Evolutionary conservation across 2,888 invertebrate genomes (phyloP), one percentile per base, ranked within the genome.

Genomic region (Clunio marinus): DNA sequence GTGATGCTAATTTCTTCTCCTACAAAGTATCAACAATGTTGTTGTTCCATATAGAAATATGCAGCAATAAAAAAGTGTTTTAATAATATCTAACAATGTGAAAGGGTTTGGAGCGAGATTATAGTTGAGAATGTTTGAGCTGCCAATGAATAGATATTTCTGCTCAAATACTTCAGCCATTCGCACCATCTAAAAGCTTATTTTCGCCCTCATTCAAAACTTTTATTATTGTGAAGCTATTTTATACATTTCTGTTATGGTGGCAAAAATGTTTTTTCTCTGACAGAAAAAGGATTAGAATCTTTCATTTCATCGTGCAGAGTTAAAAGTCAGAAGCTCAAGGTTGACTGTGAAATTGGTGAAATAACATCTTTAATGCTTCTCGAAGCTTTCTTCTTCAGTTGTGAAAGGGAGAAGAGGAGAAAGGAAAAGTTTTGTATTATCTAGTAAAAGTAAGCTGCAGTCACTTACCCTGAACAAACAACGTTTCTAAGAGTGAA

Each of bases 301-400:
- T 57, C 57, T 27, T 51, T 51, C 57, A 4, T 57, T 25, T 5
- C 57, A 27, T 57, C 57, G n/a, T n/a, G 57, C 25, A 27, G 4
- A n/a, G n/a, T 25, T 24, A 27, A 57, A 15, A 57, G 57, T 57
- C 57, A 57, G 57, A 51, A 57, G 57, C 57, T 57, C 57, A 57
- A 57, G 57, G 57, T 57, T 57, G 55, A 22, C 25, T 57, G 25
- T 57, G 57, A 57, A 27, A 57, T 57, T 57, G 57, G 57, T 57
- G 15, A 27, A 57, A 25, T 57, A 27, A 57, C 57, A 57, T 57
- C 27, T 27, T 25, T 57, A 57, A 57, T 57, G 57, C 57, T 25
- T 25, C 25, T 57, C 57, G 10, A 27, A 57, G 57, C 51, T 51
- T 17, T 15, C 5, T 7, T 32, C 10, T 32, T 32, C 10, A 10